These are phyloP conservation scores for Ammodytes marinus DNA, from an alignment of 2,113 vertebrate species.

Conservation along the genomic window DNA sequence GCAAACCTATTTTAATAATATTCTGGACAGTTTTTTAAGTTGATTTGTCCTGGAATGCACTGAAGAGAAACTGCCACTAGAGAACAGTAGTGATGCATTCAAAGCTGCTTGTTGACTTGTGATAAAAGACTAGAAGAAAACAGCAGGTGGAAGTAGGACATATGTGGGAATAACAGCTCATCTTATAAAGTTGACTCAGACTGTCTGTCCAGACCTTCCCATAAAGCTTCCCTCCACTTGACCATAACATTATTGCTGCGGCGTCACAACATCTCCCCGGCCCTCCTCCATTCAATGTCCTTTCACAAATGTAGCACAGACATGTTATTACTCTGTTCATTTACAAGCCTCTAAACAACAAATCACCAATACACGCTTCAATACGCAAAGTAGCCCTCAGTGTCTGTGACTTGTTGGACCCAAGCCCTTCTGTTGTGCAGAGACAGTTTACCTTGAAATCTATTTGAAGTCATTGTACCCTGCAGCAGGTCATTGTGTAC, in stretches of 20 bases:
- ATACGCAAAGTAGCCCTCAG: slow-evolving; percentile 76
- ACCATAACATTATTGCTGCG: slow-evolving; percentile 35
- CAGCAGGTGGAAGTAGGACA: slow-evolving; percentile 37
- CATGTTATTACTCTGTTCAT: slow-evolving; percentile 75
- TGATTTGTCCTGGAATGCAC: slow-evolving; percentile 3
- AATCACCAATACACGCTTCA: slow-evolving; percentile 83
- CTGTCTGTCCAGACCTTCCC: slow-evolving; percentile 3
- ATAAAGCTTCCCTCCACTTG: slow-evolving; percentile 22
- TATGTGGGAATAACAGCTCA: not conserved
- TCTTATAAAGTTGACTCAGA: not conserved
- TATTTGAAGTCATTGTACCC: slow-evolving; percentile 88
- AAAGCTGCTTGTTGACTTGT: not conserved
- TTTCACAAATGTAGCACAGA: slow-evolving; percentile 73
- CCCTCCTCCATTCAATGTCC: slow-evolving; percentile 51
- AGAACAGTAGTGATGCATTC: slow-evolving; percentile 46
- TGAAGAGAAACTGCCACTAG: slow-evolving; percentile 57
- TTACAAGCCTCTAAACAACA: slow-evolving; percentile 74
- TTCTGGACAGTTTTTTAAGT: not conserved
- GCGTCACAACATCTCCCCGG: slow-evolving; percentile 54
- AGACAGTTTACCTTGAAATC: slow-evolving; percentile 83
- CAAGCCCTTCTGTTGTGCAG: slow-evolving; percentile 59
- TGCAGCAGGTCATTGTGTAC: slow-evolving; percentile 80
- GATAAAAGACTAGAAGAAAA: not conserved
- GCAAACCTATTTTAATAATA: not conserved
- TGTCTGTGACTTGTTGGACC: slow-evolving; percentile 74